Conservation (phyloP, 2,113 vertebrate genomes). For the Tetraodon nigroviridis region DNA sequence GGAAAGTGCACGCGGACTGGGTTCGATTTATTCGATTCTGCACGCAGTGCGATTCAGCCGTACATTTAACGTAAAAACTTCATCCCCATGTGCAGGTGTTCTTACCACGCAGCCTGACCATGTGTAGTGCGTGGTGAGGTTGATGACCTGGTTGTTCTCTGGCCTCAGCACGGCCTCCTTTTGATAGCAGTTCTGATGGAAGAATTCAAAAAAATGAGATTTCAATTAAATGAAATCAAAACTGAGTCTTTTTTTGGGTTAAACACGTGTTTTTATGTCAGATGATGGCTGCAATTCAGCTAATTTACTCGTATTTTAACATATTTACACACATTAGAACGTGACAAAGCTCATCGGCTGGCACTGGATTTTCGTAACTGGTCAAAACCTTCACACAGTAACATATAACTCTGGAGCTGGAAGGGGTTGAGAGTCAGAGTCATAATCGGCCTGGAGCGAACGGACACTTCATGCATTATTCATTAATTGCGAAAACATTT, state of each 20-base stretch:
- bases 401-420: no score
- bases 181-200: constrained; percentile 81
- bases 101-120: constrained; percentile 91
- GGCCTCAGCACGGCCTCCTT: constrained; percentile 88
- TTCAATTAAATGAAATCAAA: background rate
- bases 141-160: constrained; percentile 93
- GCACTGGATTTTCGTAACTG: no score
- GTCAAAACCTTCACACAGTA: background rate
- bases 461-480: constrained; percentile 23
- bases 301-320: no score
- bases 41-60: no score
- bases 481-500: constrained; percentile 21
- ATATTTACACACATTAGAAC: no score
- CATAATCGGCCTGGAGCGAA: constrained; percentile 1
- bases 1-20: no score
- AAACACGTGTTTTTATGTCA: background rate
- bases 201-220: no score
- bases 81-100: background rate
- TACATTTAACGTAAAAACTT: background rate
- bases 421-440: background rate
- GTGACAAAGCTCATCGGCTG: no score
- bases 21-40: no score
- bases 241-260: constrained; percentile 3
- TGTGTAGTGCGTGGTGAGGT: constrained; percentile 87
- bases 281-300: no score